Evolutionary conservation across 2,888 invertebrate species (phyloP).

Genomic region (Nephrotoma guestfalica): DNA sequence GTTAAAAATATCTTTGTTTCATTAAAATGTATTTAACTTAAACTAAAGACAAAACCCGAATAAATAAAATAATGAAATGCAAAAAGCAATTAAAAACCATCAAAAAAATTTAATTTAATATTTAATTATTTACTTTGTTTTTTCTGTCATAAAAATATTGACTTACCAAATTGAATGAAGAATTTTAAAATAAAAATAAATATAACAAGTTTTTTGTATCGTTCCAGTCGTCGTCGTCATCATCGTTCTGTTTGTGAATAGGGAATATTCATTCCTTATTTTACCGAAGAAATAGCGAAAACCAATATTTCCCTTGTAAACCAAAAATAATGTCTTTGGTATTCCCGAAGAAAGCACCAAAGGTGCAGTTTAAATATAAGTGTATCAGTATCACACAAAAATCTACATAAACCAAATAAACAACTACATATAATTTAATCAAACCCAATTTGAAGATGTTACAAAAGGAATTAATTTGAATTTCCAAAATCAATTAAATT

Average conservation of each 20-base stretch:
- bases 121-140: not conserved
- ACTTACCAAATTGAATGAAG: not conserved
- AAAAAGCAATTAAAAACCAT: not conserved
- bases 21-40: not conserved
- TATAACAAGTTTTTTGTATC: not conserved
- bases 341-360: too few species aligned
- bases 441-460: not conserved
- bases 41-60: not conserved
- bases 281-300: not conserved
- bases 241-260: not conserved
- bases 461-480: not conserved
- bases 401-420: not conserved
- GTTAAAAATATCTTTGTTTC: not conserved
- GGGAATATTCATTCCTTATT: not conserved
- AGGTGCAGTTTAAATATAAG: too few species aligned
- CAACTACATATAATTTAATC: not conserved
- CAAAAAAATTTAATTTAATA: not conserved
- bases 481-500: not conserved
- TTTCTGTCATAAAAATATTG: not conserved
- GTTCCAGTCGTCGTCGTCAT: not conserved
- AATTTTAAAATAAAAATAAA: not conserved
- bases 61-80: not conserved
- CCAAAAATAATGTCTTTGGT: not conserved
- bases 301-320: not conserved
- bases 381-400: not conserved